Conservation (phyloP, 1,140 invertebrate species). For the Leptinotarsa defecta region DNA sequence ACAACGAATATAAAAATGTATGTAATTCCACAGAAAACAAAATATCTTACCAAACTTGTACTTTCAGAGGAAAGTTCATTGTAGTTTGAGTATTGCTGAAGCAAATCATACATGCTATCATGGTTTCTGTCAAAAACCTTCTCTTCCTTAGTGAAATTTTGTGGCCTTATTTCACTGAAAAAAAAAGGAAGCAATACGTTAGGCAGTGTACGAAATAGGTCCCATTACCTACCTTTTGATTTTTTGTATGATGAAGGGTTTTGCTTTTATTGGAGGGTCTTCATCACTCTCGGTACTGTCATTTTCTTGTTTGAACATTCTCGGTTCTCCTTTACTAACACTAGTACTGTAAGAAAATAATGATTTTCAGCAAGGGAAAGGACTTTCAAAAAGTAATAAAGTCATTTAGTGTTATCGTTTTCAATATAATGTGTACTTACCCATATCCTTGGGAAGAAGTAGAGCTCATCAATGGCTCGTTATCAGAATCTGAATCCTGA, state of each 20-base stretch:
- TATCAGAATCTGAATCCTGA: slow-evolving; percentile 41
- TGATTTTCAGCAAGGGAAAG: too few relatives aligned
- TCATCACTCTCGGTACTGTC: slow-evolving; percentile 20
- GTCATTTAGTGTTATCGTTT: too few relatives aligned
- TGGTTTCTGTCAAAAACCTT: background rate
- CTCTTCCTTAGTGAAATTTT: background rate
- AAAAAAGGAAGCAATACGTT: background rate
- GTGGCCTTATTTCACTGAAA: background rate
- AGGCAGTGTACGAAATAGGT: too few relatives aligned
- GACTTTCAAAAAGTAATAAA: too few relatives aligned
- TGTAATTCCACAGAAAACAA: too few relatives aligned
- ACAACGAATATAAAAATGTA: too few relatives aligned
- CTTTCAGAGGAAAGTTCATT: slow-evolving; percentile 15
- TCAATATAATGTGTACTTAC: slow-evolving; percentile 22
- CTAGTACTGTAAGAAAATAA: background rate
- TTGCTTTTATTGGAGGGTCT: background rate
- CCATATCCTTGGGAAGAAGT: slow-evolving; percentile 42
- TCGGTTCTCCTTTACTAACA: background rate
- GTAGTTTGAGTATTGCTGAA: slow-evolving; percentile 3
- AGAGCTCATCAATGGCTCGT: slow-evolving; percentile 46
- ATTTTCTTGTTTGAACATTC: slow-evolving; percentile 11
- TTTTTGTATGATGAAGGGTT: background rate
- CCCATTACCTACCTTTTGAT: background rate
- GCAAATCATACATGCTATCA: background rate
- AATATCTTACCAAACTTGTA: slow-evolving; percentile 5